Conservation (phyloP, 2,888 invertebrate species). For the Volucella inanis region DNA sequence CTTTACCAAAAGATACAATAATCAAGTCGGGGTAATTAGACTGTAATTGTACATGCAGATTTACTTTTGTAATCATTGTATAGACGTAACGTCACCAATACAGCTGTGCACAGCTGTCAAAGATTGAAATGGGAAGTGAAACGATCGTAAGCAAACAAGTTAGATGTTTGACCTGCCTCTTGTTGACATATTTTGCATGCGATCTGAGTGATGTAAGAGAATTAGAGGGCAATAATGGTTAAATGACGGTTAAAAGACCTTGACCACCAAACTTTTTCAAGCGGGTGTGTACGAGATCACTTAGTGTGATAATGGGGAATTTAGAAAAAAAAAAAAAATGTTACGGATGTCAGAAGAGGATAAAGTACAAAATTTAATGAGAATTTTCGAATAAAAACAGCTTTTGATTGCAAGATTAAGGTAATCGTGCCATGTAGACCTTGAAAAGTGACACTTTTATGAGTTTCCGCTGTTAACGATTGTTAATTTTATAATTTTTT, state of each 20-base stretch:
- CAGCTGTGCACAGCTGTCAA: not conserved
- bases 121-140: conserved; percentile 38
- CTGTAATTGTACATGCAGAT: conserved; percentile 19
- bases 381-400: not conserved
- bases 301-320: conserved; percentile 14
- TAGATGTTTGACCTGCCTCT: conserved; percentile 7
- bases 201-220: not conserved
- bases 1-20: conserved; percentile 5
- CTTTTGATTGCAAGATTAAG: not conserved
- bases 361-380: not conserved
- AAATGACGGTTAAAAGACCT: conserved; percentile 29
- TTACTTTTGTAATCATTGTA: conserved; percentile 36
- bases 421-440: too few relatives aligned
- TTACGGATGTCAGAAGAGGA: not conserved
- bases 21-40: conserved; percentile 33
- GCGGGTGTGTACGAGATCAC: conserved; percentile 12
- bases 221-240: not conserved
- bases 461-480: too few relatives aligned
- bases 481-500: too few relatives aligned
- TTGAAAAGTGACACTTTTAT: too few relatives aligned
- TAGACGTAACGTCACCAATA: not conserved
- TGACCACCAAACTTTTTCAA: conserved; percentile 48
- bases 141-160: conserved; percentile 29
- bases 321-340: not conserved
- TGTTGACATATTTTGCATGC: not conserved